phyloP scores from a whole-genome alignment of 1,140 invertebrate genomes.

The Orius laevigatus region DNA sequence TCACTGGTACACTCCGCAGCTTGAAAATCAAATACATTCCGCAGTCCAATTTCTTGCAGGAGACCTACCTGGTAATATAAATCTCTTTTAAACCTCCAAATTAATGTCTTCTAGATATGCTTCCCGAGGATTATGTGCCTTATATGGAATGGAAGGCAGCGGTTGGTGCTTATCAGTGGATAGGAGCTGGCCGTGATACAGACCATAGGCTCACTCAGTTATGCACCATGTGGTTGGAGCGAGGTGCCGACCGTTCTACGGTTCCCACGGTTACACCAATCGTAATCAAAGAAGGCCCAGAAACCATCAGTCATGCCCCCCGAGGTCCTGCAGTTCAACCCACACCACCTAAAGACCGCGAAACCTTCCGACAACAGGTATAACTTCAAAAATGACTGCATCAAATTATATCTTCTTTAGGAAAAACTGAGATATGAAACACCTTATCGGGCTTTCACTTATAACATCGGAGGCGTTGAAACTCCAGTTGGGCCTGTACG shows the following conservation, averaged over 20 bases:
- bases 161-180: conserved; percentile 74
- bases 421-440: conserved; percentile 58
- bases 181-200: conserved; percentile 81
- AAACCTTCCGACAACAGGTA: conserved; percentile 18
- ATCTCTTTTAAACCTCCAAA: neutral
- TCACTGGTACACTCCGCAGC: conserved; percentile 46
- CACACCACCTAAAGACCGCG: conserved; percentile 58
- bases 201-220: conserved; percentile 59
- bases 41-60: conserved; percentile 77
- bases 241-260: conserved; percentile 30
- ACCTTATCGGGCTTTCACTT: conserved; percentile 74
- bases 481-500: conserved; percentile 80
- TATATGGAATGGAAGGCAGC: conserved; percentile 76
- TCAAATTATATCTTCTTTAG: conserved; percentile 25
- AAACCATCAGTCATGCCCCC: conserved; percentile 25
- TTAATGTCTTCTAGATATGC: conserved; percentile 31
- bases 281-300: conserved; percentile 18
- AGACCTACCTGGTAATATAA: conserved; percentile 45
- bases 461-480: conserved; percentile 66
- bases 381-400: neutral
- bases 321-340: conserved; percentile 54
- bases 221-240: conserved; percentile 58
- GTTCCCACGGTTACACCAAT: conserved; percentile 4
- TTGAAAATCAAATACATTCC: conserved; percentile 63
- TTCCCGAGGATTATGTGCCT: conserved; percentile 80